A percentile compares a stretch with the other conserved stretches of the same genome.
Evolutionary conservation across 2,888 invertebrate genomes (phyloP).

Genomic region (Trachelus stipa): DNA sequence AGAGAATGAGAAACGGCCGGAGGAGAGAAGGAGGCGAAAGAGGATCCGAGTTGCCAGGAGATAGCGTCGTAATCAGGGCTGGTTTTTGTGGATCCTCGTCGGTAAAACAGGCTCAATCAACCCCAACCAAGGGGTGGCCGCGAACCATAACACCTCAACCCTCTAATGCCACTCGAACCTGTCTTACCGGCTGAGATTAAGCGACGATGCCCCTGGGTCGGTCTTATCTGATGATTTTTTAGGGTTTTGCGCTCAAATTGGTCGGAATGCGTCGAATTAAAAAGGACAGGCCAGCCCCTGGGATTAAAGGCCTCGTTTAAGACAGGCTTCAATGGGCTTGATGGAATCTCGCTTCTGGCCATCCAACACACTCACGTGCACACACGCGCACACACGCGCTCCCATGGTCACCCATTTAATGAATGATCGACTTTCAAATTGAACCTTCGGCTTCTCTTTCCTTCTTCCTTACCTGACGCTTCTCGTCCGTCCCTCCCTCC

Average conservation of each 20-base stretch:
- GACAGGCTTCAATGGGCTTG: background rate
- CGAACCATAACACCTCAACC: constrained; percentile 3
- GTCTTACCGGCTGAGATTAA: constrained; percentile 21
- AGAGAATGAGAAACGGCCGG: background rate
- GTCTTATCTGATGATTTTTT: constrained; percentile 24
- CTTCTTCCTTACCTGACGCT: constrained; percentile 9
- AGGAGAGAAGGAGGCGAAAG: background rate
- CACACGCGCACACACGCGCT: too few species aligned
- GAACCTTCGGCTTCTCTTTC: constrained; percentile 2
- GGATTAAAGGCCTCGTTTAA: background rate
- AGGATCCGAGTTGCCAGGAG: constrained; percentile 17
- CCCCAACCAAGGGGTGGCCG: constrained; percentile 33
- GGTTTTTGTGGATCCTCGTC: constrained; percentile 45
- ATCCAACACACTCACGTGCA: too few species aligned
- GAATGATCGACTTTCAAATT: constrained; percentile 4
- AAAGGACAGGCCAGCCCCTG: constrained; percentile 11
- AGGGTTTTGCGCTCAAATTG: constrained; percentile 27
- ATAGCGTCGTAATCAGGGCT: constrained; percentile 53
- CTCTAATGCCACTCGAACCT: constrained; percentile 19
- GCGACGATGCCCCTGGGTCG: constrained; percentile 7
- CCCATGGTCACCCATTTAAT: background rate
- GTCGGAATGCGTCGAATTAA: constrained; percentile 24
- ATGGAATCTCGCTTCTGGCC: background rate
- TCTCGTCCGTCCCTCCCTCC: constrained; percentile 4
- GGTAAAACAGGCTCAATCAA: constrained; percentile 57